Conservation (phyloP, 92 coral and sea anemone genomes). For the Ricordea florida region DNA sequence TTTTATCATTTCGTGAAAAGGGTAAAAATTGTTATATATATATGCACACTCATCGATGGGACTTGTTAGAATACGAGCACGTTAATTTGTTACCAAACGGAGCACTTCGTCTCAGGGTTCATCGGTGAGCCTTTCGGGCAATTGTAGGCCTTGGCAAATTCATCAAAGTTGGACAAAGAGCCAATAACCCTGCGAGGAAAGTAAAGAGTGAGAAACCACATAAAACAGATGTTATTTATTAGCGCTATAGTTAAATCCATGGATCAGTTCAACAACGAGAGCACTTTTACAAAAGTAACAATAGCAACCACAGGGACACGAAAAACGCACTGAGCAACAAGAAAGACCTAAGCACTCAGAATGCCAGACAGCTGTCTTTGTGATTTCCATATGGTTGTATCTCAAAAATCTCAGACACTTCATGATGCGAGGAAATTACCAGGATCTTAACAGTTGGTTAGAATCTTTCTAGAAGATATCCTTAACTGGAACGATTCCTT, state of each 20-base stretch:
- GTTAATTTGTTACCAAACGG: slow-evolving; percentile 52
- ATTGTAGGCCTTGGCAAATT: slow-evolving; percentile 81
- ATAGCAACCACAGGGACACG: no score
- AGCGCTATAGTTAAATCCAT: not conserved
- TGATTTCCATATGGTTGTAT: no score
- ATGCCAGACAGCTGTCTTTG: no score
- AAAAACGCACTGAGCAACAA: no score
- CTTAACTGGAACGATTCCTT: no score
- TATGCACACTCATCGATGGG: not conserved
- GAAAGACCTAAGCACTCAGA: no score
- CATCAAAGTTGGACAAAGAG: slow-evolving; percentile 80
- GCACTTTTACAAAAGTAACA: no score
- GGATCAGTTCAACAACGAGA: not conserved
- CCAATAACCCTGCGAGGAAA: slow-evolving; percentile 77
- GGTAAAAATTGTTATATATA: not conserved
- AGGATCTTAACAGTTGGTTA: no score
- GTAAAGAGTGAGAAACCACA: not conserved
- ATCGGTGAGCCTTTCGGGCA: slow-evolving; percentile 69
- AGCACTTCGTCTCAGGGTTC: slow-evolving; percentile 79
- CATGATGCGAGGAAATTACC: no score
- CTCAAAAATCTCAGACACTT: no score
- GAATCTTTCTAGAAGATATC: no score
- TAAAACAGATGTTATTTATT: not conserved
- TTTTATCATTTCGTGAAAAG: not conserved
- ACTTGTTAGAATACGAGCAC: not conserved